Conservation (phyloP, 2,797 vertebrate genomes). For the Caiman crocodilus region DNA sequence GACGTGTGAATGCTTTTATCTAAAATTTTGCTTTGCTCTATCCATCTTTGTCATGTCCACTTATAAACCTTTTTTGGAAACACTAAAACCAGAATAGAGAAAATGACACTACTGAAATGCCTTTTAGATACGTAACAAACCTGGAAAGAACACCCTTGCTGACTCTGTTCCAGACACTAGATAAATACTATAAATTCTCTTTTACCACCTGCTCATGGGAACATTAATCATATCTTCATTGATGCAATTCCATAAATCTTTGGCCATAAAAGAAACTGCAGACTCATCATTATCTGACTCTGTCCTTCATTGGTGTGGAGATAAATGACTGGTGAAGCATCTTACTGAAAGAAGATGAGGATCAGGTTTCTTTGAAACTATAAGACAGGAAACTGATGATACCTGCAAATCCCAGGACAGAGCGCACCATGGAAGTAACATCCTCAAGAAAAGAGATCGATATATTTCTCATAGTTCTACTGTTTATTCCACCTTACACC, state of each 20-base stretch:
- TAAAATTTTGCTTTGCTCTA: background rate
- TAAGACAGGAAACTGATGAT: background rate
- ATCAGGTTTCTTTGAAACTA: background rate
- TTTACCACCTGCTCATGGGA: background rate
- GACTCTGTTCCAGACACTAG: background rate
- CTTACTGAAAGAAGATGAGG: background rate
- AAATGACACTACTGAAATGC: background rate
- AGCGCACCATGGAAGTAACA: background rate
- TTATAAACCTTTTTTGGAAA: background rate
- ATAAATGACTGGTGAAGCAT: background rate
- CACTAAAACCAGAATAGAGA: background rate
- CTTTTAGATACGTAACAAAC: slow-evolving; percentile 3
- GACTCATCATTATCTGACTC: background rate
- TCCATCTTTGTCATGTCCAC: background rate
- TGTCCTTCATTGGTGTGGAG: background rate
- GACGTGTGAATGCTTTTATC: background rate
- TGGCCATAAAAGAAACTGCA: background rate
- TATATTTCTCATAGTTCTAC: background rate
- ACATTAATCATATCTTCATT: slow-evolving; percentile 2
- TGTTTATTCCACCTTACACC: background rate
- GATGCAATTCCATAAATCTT: slow-evolving; percentile 22
- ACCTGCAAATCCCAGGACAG: background rate
- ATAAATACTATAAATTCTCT: slow-evolving; percentile 21
- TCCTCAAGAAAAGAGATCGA: background rate
- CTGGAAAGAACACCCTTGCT: background rate